These are phyloP conservation scores for Chrysolina americana DNA, from an alignment of 2,888 invertebrate genomes.

Conservation along the genomic window DNA sequence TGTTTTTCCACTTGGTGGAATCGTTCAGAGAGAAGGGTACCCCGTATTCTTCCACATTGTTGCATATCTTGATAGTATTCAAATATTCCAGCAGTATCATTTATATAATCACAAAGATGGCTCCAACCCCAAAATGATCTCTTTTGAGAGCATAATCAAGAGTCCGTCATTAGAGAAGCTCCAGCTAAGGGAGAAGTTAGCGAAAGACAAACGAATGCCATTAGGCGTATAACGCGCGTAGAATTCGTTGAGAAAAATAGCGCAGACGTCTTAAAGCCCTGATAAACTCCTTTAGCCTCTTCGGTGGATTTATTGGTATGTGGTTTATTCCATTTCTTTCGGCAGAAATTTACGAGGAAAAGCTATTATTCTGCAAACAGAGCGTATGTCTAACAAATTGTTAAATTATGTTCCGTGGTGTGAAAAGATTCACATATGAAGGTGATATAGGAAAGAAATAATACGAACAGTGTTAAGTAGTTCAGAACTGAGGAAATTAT, in stretches of 20 bases:
- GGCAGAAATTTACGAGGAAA: not conserved
- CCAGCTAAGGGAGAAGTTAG: not conserved
- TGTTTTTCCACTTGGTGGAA: too few species aligned
- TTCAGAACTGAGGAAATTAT: too few species aligned
- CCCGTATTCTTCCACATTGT: too few species aligned
- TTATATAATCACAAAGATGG: not conserved
- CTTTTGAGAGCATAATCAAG: conserved; percentile 10
- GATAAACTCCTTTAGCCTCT: conserved; percentile 17
- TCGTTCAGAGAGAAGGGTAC: too few species aligned
- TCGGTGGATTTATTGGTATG: conserved; percentile 7
- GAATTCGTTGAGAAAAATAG: conserved; percentile 12
- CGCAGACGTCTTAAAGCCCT: conserved; percentile 18
- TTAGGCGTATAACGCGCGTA: conserved; percentile 16
- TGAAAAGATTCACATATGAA: too few species aligned
- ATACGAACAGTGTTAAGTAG: too few species aligned
- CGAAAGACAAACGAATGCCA: conserved; percentile 16
- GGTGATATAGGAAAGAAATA: too few species aligned
- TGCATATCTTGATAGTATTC: too few species aligned
- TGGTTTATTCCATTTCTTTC: conserved; percentile 12
- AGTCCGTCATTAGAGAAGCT: conserved; percentile 5
- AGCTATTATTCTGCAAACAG: not conserved
- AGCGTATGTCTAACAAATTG: not conserved
- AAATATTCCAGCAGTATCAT: too few species aligned
- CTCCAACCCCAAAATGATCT: not conserved
- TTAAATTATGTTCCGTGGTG: not conserved